Evolutionary conservation across 2,888 invertebrate species (phyloP).

Genomic region (Limulus polyphemus): DNA sequence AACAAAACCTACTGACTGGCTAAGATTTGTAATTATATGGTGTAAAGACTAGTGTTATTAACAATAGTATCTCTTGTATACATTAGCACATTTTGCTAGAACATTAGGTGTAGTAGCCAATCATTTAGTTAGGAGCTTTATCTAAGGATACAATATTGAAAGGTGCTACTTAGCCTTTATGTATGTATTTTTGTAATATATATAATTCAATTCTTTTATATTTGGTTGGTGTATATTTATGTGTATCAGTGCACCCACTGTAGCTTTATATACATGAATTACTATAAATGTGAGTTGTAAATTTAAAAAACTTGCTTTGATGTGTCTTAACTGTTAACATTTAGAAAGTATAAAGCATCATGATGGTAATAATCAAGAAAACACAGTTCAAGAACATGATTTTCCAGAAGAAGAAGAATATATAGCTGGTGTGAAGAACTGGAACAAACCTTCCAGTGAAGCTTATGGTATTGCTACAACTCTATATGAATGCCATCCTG

Average conservation of each 20-base stretch:
- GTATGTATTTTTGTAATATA: too few relatives aligned
- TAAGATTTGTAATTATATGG: too few relatives aligned
- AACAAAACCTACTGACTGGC: too few relatives aligned
- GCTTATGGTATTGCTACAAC: conserved; percentile 61
- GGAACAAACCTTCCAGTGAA: conserved; percentile 46
- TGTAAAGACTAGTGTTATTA: too few relatives aligned
- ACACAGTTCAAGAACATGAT: background rate
- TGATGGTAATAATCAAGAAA: conserved; percentile 7
- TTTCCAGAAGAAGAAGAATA: conserved; percentile 21
- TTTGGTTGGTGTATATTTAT: too few relatives aligned
- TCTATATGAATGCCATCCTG: conserved; percentile 68
- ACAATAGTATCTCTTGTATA: too few relatives aligned
- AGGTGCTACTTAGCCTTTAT: too few relatives aligned
- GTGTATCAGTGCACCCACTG: background rate
- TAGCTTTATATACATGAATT: background rate
- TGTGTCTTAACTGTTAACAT: background rate
- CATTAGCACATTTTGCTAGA: too few relatives aligned
- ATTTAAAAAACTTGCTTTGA: background rate
- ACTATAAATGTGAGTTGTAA: background rate
- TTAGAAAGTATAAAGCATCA: conserved; percentile 4
- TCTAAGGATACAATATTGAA: too few relatives aligned
- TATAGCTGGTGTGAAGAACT: conserved; percentile 44
- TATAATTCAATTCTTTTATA: too few relatives aligned
- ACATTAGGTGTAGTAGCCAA: too few relatives aligned
- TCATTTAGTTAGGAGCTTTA: too few relatives aligned